Base-by-base conservation (phyloP, 2,113 vertebrate genomes). In the Leuciscus idus region DNA sequence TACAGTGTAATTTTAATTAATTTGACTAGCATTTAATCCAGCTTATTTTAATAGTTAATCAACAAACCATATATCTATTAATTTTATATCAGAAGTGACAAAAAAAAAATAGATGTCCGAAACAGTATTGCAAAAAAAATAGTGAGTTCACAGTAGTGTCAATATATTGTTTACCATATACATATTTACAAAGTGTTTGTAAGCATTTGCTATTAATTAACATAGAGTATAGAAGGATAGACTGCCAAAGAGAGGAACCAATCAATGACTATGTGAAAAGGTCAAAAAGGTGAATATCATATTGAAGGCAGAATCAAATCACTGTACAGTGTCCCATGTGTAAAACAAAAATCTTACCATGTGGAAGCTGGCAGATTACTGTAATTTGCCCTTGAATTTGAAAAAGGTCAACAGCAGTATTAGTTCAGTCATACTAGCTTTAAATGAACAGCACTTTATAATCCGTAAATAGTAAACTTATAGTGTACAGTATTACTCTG, bases 111-210 rank as follows among this genome's bases (percentile, higher is more conserved):
- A 21, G 9, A 73, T 9, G 33, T 43, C 33, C 13, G 23, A 73
- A 15, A 74, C 12, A 6, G 5, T 74, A 46, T 74, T 15, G 39
- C 3, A 2, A 46, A 74, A 33, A 33, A 12, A 1, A 48, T 74
- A 48, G 39, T 48, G 11, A 74, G 23, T 8, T 73, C 26, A 26
- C 70, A 23, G 70, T 72, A 23, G 4, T 62, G 61, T 62, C 61
- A 62, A 62, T 26, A 57, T 21, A 57, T 57, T 21, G 19, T 43
- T 72, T 72, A 7, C 36, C 19, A 23, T 36, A 70, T 66, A 68
- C 28, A 66, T 66, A 70, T 72, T 39, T 73, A 73, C 19, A 73
- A 46, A 73, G 70, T n/a, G 33, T 73, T 10, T 73, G 39, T 43
- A 36, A n/a, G 39, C 70, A 43, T 39, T 57, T 57, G 55, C 19